These are phyloP conservation scores for Hemiprocne comata DNA, from an alignment of 2,113 vertebrate species.

Conservation along the genomic window DNA sequence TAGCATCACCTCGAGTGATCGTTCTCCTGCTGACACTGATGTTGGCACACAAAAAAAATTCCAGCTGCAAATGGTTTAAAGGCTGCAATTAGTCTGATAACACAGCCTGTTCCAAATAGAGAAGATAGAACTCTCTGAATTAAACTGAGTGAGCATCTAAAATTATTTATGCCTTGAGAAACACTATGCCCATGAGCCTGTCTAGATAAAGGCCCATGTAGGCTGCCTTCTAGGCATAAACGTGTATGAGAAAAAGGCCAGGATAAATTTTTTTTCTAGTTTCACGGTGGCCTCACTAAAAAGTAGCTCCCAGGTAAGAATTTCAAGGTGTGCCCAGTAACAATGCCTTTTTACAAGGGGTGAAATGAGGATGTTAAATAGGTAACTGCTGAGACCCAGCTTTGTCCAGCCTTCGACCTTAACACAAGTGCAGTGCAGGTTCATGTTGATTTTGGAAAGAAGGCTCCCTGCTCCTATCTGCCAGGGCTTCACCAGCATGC, in stretches of 20 bases:
- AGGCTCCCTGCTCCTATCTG: not conserved
- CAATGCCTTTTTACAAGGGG: not conserved
- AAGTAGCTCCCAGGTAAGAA: not conserved
- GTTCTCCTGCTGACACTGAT: not conserved
- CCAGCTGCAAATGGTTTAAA: not conserved
- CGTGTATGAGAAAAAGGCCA: not conserved
- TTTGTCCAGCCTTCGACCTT: not conserved
- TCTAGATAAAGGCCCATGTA: accelerated
- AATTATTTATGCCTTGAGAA: not conserved
- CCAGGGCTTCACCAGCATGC: not conserved
- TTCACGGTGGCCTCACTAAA: not conserved
- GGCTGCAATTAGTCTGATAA: not conserved
- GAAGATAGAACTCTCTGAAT: not conserved
- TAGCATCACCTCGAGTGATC: not conserved
- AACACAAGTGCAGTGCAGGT: accelerated
- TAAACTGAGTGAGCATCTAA: not conserved
- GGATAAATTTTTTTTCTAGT: not conserved
- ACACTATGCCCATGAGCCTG: not conserved
- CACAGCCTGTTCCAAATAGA: not conserved
- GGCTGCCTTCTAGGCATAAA: not conserved
- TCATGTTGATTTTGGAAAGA: not conserved
- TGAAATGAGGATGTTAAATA: not conserved
- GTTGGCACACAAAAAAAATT: not conserved
- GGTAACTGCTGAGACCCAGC: not conserved
- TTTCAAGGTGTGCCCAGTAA: not conserved